Conservation (phyloP, 2,888 invertebrate genomes). For the Lamellibrachia satsuma region DNA sequence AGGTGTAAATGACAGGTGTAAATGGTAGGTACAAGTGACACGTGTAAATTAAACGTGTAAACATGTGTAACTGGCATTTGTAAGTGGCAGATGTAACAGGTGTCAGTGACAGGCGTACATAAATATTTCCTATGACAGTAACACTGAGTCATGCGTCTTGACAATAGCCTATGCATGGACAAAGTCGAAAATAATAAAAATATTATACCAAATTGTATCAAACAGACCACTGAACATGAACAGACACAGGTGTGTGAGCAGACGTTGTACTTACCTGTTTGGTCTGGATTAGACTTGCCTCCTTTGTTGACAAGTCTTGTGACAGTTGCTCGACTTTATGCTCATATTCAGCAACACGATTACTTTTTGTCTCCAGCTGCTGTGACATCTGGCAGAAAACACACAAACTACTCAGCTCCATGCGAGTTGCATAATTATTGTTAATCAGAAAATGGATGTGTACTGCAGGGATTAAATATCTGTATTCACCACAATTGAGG, state of each 20-base stretch:
- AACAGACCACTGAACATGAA: neutral
- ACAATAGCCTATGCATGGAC: neutral
- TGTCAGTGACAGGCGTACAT: no score
- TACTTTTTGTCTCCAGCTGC: neutral
- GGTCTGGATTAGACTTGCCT: neutral
- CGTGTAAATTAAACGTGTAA: neutral
- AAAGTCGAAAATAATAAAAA: neutral
- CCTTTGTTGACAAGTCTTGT: neutral
- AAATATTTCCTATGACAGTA: no score
- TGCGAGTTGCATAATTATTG: neutral
- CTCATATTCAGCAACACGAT: neutral
- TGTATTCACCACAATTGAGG: no score
- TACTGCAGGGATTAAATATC: no score
- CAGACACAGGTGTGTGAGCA: neutral
- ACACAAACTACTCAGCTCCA: neutral
- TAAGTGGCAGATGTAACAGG: no score
- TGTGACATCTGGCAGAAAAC: neutral
- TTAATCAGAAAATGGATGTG: no score
- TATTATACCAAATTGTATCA: no score
- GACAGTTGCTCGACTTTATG: slow-evolving; percentile 10
- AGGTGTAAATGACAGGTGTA: neutral
- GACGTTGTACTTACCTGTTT: neutral
- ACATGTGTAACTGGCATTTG: no score
- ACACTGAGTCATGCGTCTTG: no score
- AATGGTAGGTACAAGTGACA: neutral